Conservation (phyloP, 1,140 invertebrate genomes). For the Palaemon carinicauda region DNA sequence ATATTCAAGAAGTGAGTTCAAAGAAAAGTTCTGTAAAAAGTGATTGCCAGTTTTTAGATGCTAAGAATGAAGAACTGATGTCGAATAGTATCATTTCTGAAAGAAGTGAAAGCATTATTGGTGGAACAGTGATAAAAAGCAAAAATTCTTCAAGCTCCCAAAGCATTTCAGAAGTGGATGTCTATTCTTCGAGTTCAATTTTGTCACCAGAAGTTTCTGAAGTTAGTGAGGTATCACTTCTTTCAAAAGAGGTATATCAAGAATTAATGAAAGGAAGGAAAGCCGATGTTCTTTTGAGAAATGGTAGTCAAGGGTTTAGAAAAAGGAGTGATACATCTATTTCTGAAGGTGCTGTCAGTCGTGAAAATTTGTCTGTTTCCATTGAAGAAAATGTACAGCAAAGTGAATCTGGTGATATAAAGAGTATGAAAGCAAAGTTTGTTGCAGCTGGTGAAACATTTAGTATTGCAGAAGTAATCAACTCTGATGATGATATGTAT, state of each 20-base stretch:
- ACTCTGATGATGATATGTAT: neutral
- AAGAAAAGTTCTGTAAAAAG: too few relatives aligned
- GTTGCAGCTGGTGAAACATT: neutral
- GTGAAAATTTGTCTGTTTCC: neutral
- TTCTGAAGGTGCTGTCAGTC: neutral
- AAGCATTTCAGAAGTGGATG: too few relatives aligned
- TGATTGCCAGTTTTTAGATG: too few relatives aligned
- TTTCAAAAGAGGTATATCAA: constrained; percentile 24
- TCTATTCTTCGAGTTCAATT: neutral
- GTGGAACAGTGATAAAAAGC: neutral
- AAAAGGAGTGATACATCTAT: neutral
- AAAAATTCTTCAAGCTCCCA: too few relatives aligned
- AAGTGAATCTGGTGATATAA: neutral
- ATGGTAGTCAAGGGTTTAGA: neutral
- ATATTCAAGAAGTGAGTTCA: neutral
- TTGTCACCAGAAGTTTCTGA: neutral
- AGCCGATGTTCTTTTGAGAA: constrained; percentile 20
- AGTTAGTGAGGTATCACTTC: neutral
- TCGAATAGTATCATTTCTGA: neutral
- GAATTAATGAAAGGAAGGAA: constrained; percentile 18
- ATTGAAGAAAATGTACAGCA: neutral
- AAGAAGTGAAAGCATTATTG: neutral
- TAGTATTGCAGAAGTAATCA: neutral
- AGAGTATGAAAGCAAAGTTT: neutral
- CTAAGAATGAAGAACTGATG: too few relatives aligned